These are phyloP conservation scores for Oikopleura albicans DNA, from an alignment of 23 tunicate species.

Conservation along the genomic window DNA sequence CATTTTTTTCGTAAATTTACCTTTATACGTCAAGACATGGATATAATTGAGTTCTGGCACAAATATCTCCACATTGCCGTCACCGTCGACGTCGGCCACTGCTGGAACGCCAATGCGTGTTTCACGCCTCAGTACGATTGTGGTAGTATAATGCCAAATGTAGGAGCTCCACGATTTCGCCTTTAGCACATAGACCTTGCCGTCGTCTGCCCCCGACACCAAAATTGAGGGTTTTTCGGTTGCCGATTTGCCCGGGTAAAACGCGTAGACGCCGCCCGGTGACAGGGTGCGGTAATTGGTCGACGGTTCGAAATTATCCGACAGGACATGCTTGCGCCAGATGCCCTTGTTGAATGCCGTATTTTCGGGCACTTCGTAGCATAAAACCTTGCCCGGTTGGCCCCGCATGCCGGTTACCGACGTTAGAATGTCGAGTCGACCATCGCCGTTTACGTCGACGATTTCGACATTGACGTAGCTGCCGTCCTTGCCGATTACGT, in stretches of 20 bases:
- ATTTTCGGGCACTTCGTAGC: background rate
- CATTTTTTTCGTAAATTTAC: background rate
- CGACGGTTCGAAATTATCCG: conserved; percentile 24
- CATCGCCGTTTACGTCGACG: conserved; percentile 61
- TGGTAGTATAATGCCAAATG: conserved; percentile 34
- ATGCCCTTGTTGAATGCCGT: conserved; percentile 34
- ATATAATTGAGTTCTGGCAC: conserved; percentile 40
- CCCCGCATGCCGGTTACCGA: conserved; percentile 46
- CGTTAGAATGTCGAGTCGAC: conserved; percentile 47
- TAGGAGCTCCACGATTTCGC: conserved; percentile 52
- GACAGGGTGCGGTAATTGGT: conserved; percentile 25
- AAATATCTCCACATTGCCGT: conserved; percentile 61
- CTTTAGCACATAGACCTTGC: conserved; percentile 39
- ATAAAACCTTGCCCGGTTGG: conserved; percentile 26
- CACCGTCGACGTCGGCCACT: conserved; percentile 50
- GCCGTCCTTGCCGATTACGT: background rate
- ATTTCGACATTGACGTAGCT: conserved; percentile 43
- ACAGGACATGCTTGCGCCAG: conserved; percentile 31
- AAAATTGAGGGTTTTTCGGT: conserved; percentile 48
- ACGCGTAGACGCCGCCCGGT: conserved; percentile 47
- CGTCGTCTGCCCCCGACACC: conserved; percentile 58
- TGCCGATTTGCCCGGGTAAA: conserved; percentile 11
- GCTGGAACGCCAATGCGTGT: conserved; percentile 37
- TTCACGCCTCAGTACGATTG: conserved; percentile 21
- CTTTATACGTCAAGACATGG: conserved; percentile 30